A percentile compares a stretch with the other conserved stretches of the same genome.
These are phyloP conservation scores for Falco rusticolus DNA, from an alignment of 2,797 vertebrate genomes.

Conservation along the genomic window DNA sequence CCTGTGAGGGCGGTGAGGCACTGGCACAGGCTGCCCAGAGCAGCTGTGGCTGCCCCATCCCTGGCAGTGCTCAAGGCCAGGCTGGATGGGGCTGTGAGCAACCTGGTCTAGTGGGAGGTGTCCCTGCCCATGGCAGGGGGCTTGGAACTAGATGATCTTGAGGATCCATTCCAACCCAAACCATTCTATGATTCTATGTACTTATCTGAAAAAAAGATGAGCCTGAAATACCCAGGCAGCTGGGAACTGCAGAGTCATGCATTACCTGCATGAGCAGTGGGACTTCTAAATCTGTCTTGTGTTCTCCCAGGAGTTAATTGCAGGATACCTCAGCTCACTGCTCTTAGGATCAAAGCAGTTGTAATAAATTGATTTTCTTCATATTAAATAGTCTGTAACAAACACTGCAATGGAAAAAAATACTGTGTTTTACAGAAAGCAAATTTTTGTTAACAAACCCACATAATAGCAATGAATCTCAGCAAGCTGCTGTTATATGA, in stretches of 20 bases:
- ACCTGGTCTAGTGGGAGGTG: no score
- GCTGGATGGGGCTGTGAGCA: no score
- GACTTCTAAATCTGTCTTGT: not conserved
- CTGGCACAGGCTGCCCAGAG: no score
- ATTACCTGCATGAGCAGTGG: not conserved
- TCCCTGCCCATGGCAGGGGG: no score
- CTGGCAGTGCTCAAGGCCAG: no score
- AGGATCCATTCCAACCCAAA: no score
- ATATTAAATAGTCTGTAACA: not conserved
- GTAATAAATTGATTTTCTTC: not conserved
- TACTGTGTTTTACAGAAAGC: not conserved
- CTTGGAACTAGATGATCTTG: no score
- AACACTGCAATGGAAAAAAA: not conserved
- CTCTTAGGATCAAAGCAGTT: not conserved
- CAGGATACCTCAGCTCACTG: not conserved
- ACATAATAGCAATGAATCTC: not conserved
- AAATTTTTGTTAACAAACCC: not conserved
- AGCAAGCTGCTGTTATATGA: not conserved
- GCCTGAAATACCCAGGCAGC: not conserved
- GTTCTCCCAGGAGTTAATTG: not conserved
- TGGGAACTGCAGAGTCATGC: not conserved
- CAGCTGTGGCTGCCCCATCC: no score
- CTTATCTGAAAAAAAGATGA: not conserved
- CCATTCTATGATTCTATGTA: not conserved
- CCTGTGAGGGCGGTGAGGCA: no score